A percentile compares a stretch with the other conserved stretches of the same genome.
phyloP scores from a whole-genome alignment of 2,113 vertebrate species.

The Gopherus flavomarginatus region DNA sequence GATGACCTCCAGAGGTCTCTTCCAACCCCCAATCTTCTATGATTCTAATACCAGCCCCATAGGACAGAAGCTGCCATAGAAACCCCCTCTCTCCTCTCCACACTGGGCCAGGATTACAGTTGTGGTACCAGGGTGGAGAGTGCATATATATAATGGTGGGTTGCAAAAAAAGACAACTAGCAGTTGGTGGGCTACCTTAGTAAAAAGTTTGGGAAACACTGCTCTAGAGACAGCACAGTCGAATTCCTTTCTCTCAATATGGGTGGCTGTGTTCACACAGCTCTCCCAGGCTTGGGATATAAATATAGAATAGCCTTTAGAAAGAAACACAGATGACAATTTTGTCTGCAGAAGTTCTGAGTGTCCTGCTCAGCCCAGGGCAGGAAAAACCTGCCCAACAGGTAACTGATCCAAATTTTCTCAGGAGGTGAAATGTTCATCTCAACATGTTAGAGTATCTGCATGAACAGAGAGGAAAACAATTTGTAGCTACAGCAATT shows the following conservation, averaged over 20 bases:
- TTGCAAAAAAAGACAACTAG: not conserved
- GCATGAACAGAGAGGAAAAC: not conserved
- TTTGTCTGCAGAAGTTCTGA: not conserved
- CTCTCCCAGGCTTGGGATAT: not conserved
- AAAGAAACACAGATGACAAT: not conserved
- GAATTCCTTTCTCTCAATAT: not conserved
- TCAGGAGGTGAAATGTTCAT: not conserved
- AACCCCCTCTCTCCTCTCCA: not conserved
- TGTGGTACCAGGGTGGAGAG: not conserved
- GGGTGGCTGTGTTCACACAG: not conserved
- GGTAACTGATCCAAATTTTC: constrained; percentile 5
- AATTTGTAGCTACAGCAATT: not conserved
- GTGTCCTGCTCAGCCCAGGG: not conserved
- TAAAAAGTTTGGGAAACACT: not conserved
- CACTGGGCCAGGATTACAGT: not conserved
- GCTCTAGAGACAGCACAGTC: accelerated
- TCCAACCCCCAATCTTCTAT: too few species aligned
- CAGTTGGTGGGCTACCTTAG: not conserved
- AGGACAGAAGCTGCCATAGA: not conserved
- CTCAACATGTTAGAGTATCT: not conserved
- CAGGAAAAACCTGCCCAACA: constrained; percentile 55
- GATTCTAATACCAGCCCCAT: too few species aligned
- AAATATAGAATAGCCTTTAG: not conserved
- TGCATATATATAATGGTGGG: not conserved
- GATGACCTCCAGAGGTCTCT: too few species aligned